phyloP scores from a whole-genome alignment of 2,113 vertebrate species.

The Ailurus styani region DNA sequence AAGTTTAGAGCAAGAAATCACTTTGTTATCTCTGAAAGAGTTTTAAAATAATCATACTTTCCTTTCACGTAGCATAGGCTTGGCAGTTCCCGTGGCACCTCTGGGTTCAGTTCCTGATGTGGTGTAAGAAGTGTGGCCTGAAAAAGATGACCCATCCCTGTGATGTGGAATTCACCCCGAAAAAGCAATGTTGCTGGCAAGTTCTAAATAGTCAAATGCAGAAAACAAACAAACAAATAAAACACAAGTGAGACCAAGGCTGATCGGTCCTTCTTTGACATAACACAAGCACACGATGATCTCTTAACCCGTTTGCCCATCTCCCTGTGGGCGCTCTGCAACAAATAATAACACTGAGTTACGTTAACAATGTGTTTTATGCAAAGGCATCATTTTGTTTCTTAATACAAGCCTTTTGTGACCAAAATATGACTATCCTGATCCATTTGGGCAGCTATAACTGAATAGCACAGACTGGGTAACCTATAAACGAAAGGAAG shows the following conservation, averaged over 20 bases:
- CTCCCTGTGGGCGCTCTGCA: rapidly evolving
- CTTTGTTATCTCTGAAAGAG: neutral
- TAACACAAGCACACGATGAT: neutral
- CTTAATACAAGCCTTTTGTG: neutral
- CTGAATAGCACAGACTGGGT: neutral
- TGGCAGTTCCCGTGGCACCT: neutral
- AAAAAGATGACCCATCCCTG: neutral
- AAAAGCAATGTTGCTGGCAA: neutral
- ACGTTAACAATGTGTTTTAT: too few relatives aligned
- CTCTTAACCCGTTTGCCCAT: rapidly evolving
- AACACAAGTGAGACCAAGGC: rapidly evolving
- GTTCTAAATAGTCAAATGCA: neutral
- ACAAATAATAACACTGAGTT: rapidly evolving
- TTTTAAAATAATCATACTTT: neutral
- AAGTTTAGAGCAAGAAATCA: neutral
- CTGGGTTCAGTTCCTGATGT: neutral
- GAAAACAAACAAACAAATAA: neutral
- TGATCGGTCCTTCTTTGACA: neutral
- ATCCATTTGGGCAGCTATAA: neutral
- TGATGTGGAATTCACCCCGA: rapidly evolving
- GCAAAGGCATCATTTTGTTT: rapidly evolving
- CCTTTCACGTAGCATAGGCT: neutral
- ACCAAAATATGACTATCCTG: too few relatives aligned
- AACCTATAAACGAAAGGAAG: neutral
- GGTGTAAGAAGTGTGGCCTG: neutral